Evolutionary conservation across 2,113 vertebrate genomes (phyloP).

Genomic region (human (Homo sapiens)): DNA sequence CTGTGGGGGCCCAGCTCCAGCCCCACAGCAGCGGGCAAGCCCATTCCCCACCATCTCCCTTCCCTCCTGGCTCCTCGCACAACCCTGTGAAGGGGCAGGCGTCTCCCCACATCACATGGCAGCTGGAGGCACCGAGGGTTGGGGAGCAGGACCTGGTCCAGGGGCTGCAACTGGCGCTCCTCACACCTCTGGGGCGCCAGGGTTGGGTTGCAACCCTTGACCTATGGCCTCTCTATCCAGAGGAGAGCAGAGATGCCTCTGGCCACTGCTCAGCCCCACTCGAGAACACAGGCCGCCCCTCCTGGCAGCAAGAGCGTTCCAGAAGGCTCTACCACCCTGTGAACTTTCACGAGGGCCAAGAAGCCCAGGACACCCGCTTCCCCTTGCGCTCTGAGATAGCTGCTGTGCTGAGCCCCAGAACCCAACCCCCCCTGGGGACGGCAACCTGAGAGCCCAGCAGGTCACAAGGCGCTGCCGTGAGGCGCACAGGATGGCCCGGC

Average conservation of each 20-base stretch:
- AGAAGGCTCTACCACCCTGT: not conserved
- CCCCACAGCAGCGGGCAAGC: not conserved
- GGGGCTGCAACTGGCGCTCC: not conserved
- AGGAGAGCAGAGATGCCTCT: not conserved
- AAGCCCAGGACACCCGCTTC: not conserved
- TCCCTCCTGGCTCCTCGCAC: not conserved
- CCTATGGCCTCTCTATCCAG: not conserved
- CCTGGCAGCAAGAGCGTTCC: not conserved
- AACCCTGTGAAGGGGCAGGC: not conserved
- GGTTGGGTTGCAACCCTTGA: not conserved
- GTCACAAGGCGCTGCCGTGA: not conserved
- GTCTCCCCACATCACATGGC: not conserved
- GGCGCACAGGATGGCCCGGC: not conserved
- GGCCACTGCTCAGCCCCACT: not conserved
- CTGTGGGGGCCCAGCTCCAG: accelerated
- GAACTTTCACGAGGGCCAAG: not conserved
- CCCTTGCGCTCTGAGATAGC: not conserved
- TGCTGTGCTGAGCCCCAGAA: not conserved
- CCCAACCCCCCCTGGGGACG: not conserved
- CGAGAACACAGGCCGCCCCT: not conserved
- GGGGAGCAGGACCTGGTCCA: not conserved
- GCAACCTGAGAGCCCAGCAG: not conserved
- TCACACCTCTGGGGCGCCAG: accelerated
- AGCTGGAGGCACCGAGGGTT: not conserved
- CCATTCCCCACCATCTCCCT: not conserved